Evolutionary conservation across 2,888 invertebrate species (phyloP).

Genomic region (Catocala fraxini): DNA sequence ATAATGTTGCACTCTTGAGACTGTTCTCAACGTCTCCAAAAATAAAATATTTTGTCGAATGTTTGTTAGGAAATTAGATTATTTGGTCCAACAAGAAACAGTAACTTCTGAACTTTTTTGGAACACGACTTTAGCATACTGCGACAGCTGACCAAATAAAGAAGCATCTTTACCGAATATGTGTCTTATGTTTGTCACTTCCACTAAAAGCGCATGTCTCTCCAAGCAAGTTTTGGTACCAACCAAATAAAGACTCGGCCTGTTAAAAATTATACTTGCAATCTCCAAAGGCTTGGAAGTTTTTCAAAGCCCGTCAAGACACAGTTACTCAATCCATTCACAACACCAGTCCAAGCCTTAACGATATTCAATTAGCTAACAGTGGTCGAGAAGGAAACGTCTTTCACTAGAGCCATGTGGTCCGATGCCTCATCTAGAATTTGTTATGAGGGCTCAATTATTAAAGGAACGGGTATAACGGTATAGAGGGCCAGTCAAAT

Average conservation of each 20-base stretch:
- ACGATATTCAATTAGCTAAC: slow-evolving; percentile 62
- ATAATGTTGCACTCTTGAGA: too few relatives aligned
- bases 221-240: too few relatives aligned
- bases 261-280: too few relatives aligned
- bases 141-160: too few relatives aligned
- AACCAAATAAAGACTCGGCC: too few relatives aligned
- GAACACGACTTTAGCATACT: too few relatives aligned
- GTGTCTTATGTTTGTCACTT: not conserved
- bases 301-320: slow-evolving; percentile 15
- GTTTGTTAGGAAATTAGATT: too few relatives aligned
- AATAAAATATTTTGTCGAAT: too few relatives aligned
- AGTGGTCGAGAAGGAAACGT: slow-evolving; percentile 65
- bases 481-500: slow-evolving; percentile 23
- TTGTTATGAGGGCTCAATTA: slow-evolving; percentile 34
- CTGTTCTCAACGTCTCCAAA: too few relatives aligned
- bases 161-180: not conserved
- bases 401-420: slow-evolving; percentile 44
- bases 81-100: too few relatives aligned
- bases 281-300: slow-evolving; percentile 6
- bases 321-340: slow-evolving; percentile 45
- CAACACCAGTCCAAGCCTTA: slow-evolving; percentile 40
- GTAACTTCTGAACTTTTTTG: too few relatives aligned
- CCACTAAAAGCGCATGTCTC: too few relatives aligned
- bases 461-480: slow-evolving; percentile 21
- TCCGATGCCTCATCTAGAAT: slow-evolving; percentile 23